These are phyloP conservation scores for Loxodonta africana DNA, from an alignment of 2,113 vertebrate genomes.

Conservation along the genomic window DNA sequence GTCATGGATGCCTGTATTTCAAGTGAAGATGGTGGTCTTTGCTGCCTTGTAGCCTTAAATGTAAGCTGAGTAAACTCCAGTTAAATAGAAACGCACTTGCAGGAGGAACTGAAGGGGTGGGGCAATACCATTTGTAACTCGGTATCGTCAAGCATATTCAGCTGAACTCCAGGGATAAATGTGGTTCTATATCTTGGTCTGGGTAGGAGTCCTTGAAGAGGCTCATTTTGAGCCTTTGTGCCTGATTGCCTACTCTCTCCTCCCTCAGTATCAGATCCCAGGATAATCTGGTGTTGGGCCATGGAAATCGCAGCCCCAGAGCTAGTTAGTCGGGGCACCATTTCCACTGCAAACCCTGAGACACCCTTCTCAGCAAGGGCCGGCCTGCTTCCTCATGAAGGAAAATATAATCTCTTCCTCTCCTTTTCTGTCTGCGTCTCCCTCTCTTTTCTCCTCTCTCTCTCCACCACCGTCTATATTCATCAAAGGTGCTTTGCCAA, in stretches of 20 bases:
- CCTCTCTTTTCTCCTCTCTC: too few relatives aligned
- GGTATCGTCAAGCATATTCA: neutral
- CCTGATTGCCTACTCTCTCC: neutral
- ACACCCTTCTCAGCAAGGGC: neutral
- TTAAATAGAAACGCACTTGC: neutral
- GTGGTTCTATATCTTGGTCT: neutral
- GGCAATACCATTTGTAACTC: neutral
- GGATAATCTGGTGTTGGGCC: too few relatives aligned
- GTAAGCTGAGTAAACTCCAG: neutral
- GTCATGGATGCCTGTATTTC: constrained; percentile 27
- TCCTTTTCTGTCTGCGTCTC: neutral
- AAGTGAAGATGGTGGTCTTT: neutral
- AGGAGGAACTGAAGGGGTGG: neutral
- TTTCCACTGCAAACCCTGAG: neutral
- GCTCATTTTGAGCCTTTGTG: neutral
- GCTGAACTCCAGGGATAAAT: neutral
- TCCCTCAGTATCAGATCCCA: too few relatives aligned
- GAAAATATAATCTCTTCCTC: neutral
- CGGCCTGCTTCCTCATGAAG: neutral
- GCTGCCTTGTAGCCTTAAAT: neutral
- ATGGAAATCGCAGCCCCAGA: neutral
- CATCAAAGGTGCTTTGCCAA: neutral
- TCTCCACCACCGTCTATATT: too few relatives aligned
- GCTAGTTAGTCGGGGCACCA: neutral
- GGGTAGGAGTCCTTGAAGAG: neutral